phyloP scores from a whole-genome alignment of 2,113 vertebrate genomes.

The Trichomycterus rosablanca region DNA sequence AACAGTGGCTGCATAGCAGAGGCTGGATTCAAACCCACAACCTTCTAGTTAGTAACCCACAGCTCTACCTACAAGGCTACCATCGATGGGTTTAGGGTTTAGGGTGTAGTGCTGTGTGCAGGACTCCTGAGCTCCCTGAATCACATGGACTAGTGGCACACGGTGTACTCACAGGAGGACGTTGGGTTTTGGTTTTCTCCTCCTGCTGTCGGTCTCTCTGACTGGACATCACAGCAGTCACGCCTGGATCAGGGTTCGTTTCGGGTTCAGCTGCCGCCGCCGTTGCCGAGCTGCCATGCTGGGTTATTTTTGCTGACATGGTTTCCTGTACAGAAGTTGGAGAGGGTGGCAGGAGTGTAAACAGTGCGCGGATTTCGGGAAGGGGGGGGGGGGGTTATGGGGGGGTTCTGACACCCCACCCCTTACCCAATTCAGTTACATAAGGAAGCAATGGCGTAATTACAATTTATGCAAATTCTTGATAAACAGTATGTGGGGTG shows the following conservation, averaged over 20 bases:
- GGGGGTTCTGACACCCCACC: no score
- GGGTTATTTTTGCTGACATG: slow-evolving; percentile 32
- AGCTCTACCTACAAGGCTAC: no score
- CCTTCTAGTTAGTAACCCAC: no score
- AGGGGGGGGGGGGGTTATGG: no score
- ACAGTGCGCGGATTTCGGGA: no score
- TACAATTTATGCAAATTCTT: no score
- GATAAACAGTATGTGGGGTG: no score
- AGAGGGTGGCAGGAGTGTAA: no score
- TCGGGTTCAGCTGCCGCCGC: background rate
- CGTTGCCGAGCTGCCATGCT: background rate
- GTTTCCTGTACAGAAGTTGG: background rate
- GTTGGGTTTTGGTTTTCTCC: background rate
- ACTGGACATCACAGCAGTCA: background rate
- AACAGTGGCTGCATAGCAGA: no score
- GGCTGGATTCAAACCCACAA: background rate
- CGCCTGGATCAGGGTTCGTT: background rate
- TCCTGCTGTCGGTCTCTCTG: background rate
- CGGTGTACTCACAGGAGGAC: background rate
- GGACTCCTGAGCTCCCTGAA: background rate
- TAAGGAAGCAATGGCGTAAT: no score
- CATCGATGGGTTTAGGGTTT: no score
- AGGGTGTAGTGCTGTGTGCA: background rate
- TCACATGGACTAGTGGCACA: background rate
- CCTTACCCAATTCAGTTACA: no score